Conservation (phyloP, 2,797 vertebrate genomes). For the Enteromius afrohamiltoni region DNA sequence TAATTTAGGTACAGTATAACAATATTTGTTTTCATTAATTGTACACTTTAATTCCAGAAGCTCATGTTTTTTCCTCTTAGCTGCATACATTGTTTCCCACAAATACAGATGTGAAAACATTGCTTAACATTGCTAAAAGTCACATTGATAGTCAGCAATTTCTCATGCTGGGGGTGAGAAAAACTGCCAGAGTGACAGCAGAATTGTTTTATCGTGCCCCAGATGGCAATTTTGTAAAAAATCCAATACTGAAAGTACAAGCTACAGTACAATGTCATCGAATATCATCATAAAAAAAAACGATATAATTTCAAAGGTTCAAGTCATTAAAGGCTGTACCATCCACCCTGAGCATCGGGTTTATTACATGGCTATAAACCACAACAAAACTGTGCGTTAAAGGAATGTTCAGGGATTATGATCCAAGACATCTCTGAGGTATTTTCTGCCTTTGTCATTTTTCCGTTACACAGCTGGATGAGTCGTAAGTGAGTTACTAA, state of each 20-base stretch:
- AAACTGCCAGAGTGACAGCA: constrained; percentile 45
- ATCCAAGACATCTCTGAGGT: constrained; percentile 37
- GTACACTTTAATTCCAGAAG: neutral
- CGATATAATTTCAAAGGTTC: neutral
- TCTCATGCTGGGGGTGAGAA: constrained; percentile 52
- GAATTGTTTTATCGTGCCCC: constrained; percentile 23
- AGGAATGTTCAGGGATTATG: constrained; percentile 49
- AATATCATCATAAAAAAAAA: constrained; percentile 37
- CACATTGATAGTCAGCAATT: constrained; percentile 52
- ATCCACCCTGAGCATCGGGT: constrained; percentile 19
- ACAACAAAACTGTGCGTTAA: constrained; percentile 19
- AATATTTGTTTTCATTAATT: neutral
- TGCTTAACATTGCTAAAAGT: constrained; percentile 32
- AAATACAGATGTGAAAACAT: neutral
- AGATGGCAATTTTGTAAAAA: constrained; percentile 29
- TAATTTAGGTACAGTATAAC: neutral
- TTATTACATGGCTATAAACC: constrained; percentile 35
- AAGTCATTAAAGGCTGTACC: constrained; percentile 25
- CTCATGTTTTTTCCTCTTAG: neutral
- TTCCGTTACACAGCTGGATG: constrained; percentile 22
- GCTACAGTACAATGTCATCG: constrained; percentile 35
- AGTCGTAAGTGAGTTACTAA: constrained; percentile 72
- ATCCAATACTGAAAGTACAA: constrained; percentile 32
- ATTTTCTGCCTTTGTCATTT: constrained; percentile 49
- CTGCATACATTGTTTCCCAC: neutral